Conservation (phyloP, 2,888 invertebrate species). For the Drosophila engyochracea region DNA sequence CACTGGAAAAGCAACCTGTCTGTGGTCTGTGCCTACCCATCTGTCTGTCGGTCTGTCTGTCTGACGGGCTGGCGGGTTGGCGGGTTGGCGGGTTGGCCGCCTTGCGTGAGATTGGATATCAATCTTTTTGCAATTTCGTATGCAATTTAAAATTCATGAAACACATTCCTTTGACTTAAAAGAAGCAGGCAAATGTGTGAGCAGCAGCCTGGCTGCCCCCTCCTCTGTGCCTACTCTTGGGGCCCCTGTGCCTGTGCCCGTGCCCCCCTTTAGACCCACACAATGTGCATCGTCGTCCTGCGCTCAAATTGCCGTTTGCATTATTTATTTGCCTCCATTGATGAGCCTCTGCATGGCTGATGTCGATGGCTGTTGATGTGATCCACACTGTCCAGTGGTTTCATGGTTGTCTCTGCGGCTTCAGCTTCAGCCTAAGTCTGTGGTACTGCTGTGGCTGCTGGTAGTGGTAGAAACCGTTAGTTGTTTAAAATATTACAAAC, state of each 20-base stretch:
- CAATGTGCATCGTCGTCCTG: conserved; percentile 35
- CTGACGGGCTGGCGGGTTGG: conserved; percentile 35
- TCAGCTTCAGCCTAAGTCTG: conserved; percentile 14
- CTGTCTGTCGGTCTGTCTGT: background rate
- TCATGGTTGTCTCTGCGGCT: conserved; percentile 38
- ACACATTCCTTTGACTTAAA: conserved; percentile 83
- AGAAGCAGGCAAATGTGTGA: conserved; percentile 79
- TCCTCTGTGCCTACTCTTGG: background rate
- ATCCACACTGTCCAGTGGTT: conserved; percentile 27
- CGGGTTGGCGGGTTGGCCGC: conserved; percentile 56
- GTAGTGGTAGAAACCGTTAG: conserved; percentile 59
- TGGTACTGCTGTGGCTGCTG: conserved; percentile 7
- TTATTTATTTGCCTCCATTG: conserved; percentile 81
- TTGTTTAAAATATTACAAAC: conserved; percentile 78
- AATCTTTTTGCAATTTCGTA: conserved; percentile 84
- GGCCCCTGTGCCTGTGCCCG: background rate
- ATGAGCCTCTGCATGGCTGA: conserved; percentile 60
- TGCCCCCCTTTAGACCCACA: conserved; percentile 3
- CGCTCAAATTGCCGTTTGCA: conserved; percentile 81
- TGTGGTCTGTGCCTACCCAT: conserved; percentile 12
- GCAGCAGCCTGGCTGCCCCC: conserved; percentile 23
- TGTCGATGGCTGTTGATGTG: conserved; percentile 51
- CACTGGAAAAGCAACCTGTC: conserved; percentile 49
- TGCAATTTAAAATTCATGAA: conserved; percentile 84
- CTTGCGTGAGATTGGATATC: conserved; percentile 83